Evolutionary conservation across 23 tunicate genomes (phyloP), one percentile per base, ranked within the genome.

Genomic region (Diplosoma virens): DNA sequence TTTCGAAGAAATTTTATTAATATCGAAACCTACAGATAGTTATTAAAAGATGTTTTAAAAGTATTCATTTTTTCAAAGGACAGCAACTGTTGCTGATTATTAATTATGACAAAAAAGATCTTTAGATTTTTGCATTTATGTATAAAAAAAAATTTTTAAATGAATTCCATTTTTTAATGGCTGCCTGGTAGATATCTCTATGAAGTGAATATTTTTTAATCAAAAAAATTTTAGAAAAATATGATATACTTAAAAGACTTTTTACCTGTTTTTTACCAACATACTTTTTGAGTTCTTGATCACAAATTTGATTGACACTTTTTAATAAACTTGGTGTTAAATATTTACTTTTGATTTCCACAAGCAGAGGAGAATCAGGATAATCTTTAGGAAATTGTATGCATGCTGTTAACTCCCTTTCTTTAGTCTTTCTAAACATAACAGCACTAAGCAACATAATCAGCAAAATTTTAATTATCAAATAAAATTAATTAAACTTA

Each of bases 261-360:
- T 20, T 14, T 67, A 87, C 86, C 61, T 87, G 93, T 47, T 81
- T 87, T 74, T 55, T 45, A 1, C 93, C 93, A 0, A 75, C 77
- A 70, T 78, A 80, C 47, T 89, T 89, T 53, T 89, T 89, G 30
- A 86, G 67, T 71, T 89, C 96, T 56, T 71, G 67, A 63, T 89
- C 87, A 71, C 96, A 89, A 3, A 89, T 82, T 46, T 82, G 71
- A 23, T 33, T 59, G 5, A 89, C 65, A 16, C 48, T 61, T 50
- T 71, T 86, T 25, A 81, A 34, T 5, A 93, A 60, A 30, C 79
- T 47, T 58, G 93, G 87, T 50, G 98, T 73, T 29, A 93, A 74
- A 61, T 75, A 86, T 75, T 93, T 93, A 76, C 92, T 81, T 76
- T 93, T 93, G 6, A 93, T 68, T 69, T 93, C 98, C 25, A 81